Percentiles rank a stretch among this genome's conserved stretches.
Evolutionary conservation across 2,797 vertebrate species (phyloP).

Genomic region (Brachymystax lenok): DNA sequence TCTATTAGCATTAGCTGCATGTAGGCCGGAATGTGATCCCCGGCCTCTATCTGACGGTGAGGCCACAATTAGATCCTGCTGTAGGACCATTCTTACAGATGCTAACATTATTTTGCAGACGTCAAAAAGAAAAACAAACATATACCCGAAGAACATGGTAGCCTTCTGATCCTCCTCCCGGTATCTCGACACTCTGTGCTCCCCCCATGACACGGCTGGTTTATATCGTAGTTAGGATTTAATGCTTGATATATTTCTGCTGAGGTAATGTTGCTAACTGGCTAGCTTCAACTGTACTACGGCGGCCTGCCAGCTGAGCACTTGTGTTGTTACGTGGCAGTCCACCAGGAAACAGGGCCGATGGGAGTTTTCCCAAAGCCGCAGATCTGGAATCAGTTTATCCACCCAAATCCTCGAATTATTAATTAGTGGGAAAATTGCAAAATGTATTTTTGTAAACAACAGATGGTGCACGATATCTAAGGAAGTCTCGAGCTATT

Average conservation of each 20-base stretch:
- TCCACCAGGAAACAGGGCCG: constrained; percentile 49
- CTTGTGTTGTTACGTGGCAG: constrained; percentile 78
- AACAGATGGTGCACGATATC: too few species aligned
- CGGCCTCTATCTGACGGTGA: constrained; percentile 46
- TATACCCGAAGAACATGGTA: constrained; percentile 92
- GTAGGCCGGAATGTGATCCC: constrained; percentile 53
- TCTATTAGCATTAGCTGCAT: background rate
- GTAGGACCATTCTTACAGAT: constrained; percentile 6
- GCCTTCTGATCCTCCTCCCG: constrained; percentile 93
- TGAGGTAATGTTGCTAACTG: constrained; percentile 35
- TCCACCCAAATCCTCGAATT: too few species aligned
- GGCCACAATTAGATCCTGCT: background rate
- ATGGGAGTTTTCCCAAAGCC: background rate
- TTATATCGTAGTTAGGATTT: constrained; percentile 19
- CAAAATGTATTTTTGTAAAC: too few species aligned
- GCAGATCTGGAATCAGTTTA: background rate
- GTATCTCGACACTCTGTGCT: constrained; percentile 93
- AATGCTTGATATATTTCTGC: constrained; percentile 22
- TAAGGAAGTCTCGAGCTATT: too few species aligned
- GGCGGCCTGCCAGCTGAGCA: constrained; percentile 61
- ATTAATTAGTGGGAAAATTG: too few species aligned
- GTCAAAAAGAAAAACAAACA: background rate
- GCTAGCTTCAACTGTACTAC: constrained; percentile 52
- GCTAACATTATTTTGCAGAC: constrained; percentile 33
- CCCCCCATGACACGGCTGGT: constrained; percentile 79